These are phyloP conservation scores for Cyanoramphus novaezelandiae DNA, from an alignment of 2,113 vertebrate species.

Conservation along the genomic window DNA sequence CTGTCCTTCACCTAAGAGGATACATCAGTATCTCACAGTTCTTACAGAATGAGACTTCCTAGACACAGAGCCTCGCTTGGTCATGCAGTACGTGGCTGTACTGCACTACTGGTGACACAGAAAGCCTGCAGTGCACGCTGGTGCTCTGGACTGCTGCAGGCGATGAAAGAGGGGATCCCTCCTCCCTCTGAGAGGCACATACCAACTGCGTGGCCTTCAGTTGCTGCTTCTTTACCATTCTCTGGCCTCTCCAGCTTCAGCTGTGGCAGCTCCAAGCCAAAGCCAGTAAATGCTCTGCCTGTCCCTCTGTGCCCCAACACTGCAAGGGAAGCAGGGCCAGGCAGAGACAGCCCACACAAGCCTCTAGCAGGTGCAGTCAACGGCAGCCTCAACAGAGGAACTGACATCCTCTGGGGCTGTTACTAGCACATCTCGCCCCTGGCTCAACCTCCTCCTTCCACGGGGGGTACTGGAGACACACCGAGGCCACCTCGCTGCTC, in stretches of 20 bases:
- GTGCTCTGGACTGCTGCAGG: neutral
- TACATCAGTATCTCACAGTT: neutral
- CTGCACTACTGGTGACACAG: neutral
- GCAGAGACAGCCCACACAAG: neutral
- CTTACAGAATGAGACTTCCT: neutral
- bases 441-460: neutral
- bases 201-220: neutral
- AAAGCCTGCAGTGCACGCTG: neutral
- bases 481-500: neutral
- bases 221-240: neutral
- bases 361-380: neutral
- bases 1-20: neutral
- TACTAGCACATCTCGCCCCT: neutral
- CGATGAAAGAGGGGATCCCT: neutral
- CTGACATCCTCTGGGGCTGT: neutral
- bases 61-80: neutral
- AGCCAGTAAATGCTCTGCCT: neutral
- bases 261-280: neutral
- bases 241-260: neutral
- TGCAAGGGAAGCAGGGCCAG: neutral
- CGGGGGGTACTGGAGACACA: neutral
- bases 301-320: neutral
- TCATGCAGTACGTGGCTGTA: neutral
- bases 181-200: neutral
- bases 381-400: neutral